Conservation (phyloP, 2,113 vertebrate species). For the Anguilla rostrata region DNA sequence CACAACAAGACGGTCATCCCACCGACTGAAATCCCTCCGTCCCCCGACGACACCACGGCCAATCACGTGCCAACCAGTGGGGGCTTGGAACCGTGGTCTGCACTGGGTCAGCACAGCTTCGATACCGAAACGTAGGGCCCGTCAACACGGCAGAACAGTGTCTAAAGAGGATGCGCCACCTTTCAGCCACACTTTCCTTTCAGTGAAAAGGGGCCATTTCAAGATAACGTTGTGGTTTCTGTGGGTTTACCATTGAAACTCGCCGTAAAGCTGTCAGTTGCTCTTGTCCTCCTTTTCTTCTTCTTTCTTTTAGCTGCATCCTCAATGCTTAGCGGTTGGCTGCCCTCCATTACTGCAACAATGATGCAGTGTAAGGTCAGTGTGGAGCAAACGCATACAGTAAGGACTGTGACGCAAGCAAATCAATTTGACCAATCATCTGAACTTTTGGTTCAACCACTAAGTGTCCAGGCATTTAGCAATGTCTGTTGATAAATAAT, state of each 20-base stretch:
- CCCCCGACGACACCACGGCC: too few relatives aligned
- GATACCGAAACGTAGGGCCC: too few relatives aligned
- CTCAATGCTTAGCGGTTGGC: conserved; percentile 80
- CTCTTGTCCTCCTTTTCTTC: conserved; percentile 83
- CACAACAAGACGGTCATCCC: too few relatives aligned
- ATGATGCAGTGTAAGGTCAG: conserved; percentile 32
- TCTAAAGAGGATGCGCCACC: too few relatives aligned
- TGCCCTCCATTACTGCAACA: conserved; percentile 79
- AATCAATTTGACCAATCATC: background rate
- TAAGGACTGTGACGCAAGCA: background rate
- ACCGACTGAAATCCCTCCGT: too few relatives aligned
- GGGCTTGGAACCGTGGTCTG: too few relatives aligned
- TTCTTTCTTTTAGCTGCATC: conserved; percentile 81
- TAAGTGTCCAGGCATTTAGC: background rate
- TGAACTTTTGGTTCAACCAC: background rate
- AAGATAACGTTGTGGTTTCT: background rate
- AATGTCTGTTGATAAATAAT: background rate
- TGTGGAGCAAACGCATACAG: background rate
- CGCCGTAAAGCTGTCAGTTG: conserved; percentile 78
- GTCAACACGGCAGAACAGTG: too few relatives aligned
- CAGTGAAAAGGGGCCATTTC: too few relatives aligned
- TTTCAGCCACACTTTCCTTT: too few relatives aligned
- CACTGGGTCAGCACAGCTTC: too few relatives aligned
- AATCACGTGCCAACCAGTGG: too few relatives aligned
- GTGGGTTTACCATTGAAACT: conserved; percentile 85